Percentiles rank a stretch among this genome's conserved stretches.
Evolutionary conservation across 2,888 invertebrate genomes (phyloP).

Genomic region (Melanchra persicariae): DNA sequence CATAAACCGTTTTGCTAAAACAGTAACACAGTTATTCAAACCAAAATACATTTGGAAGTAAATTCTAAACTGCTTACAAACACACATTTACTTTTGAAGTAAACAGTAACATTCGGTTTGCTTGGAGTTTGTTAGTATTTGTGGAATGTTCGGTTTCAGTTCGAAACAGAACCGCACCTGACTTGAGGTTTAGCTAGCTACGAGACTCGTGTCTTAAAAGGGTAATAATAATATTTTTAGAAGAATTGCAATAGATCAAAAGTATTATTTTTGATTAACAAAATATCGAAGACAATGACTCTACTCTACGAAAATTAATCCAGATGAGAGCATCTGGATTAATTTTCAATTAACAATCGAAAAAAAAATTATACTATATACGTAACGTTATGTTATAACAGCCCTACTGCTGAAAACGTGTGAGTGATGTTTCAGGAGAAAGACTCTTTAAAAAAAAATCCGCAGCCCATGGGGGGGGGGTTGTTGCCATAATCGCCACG

Average conservation of each 20-base stretch:
- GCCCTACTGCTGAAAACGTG: too few relatives aligned
- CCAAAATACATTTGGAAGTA: conserved; percentile 30
- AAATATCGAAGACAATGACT: too few relatives aligned
- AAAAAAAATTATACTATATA: too few relatives aligned
- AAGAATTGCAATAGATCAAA: neutral
- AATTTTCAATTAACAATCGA: too few relatives aligned
- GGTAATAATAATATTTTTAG: conserved; percentile 8
- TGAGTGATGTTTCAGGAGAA: too few relatives aligned
- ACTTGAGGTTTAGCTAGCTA: conserved; percentile 18
- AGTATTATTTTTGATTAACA: neutral
- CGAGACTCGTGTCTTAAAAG: neutral
- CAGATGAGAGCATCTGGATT: too few relatives aligned
- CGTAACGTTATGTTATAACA: too few relatives aligned
- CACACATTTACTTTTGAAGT: conserved; percentile 49
- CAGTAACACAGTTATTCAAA: conserved; percentile 20
- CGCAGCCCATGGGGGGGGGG: too few relatives aligned
- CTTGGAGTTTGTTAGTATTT: conserved; percentile 44
- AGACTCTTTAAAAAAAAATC: too few relatives aligned
- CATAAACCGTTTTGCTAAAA: neutral
- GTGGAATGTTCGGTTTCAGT: conserved; percentile 49
- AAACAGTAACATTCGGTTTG: conserved; percentile 43
- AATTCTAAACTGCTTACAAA: conserved; percentile 38
- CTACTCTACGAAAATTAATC: too few relatives aligned
- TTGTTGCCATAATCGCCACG: too few relatives aligned
- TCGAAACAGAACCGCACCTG: conserved; percentile 26